A percentile compares a stretch with the other conserved stretches of the same genome.
phyloP scores from a whole-genome alignment of 2,888 invertebrate species.

The Lysandra coridon region DNA sequence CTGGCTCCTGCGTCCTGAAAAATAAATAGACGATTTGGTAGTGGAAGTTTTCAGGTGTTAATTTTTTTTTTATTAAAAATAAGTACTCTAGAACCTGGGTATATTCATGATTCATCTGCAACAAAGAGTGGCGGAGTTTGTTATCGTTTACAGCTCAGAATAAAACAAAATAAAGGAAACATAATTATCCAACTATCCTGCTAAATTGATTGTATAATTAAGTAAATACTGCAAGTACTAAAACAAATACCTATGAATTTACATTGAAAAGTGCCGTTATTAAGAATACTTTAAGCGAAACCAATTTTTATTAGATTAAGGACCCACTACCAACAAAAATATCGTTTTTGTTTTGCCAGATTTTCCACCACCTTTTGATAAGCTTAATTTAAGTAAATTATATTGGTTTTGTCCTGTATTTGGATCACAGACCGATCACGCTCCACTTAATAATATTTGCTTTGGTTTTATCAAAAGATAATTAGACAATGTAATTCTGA shows the following conservation, averaged over 20 bases:
- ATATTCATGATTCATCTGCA: too few species aligned
- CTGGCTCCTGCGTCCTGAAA: constrained; percentile 86
- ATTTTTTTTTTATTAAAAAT: too few species aligned
- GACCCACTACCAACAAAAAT: not conserved
- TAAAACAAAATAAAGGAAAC: too few species aligned
- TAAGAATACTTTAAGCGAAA: not conserved
- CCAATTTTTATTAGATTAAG: not conserved
- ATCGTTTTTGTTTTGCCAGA: not conserved
- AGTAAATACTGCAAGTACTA: too few species aligned
- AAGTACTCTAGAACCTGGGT: too few species aligned
- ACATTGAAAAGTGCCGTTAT: not conserved
- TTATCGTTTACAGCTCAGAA: too few species aligned
- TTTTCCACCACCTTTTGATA: not conserved
- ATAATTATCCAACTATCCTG: too few species aligned
- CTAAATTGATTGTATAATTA: too few species aligned
- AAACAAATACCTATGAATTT: not conserved
- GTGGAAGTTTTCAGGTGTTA: too few species aligned
- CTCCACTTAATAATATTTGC: not conserved
- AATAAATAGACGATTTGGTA: constrained; percentile 18
- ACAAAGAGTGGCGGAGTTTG: too few species aligned
- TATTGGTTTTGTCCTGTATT: not conserved
- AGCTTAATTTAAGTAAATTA: not conserved
- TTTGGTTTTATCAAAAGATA: not conserved
- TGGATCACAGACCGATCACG: not conserved
- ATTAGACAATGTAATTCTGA: not conserved